Evolutionary conservation across 2,888 invertebrate species (phyloP).

Genomic region (Heliconius erato): DNA sequence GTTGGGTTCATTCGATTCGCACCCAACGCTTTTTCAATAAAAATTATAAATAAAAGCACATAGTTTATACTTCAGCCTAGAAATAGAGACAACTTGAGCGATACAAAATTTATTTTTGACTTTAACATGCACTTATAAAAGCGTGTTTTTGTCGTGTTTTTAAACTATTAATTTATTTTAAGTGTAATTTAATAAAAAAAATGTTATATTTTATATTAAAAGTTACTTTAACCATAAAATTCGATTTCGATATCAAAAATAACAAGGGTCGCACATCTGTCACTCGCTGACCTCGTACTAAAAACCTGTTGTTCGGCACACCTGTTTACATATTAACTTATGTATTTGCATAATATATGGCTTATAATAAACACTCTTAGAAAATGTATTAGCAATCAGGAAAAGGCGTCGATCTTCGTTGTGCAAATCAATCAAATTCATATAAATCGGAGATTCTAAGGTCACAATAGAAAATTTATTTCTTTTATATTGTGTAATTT

Average conservation of each 20-base stretch:
- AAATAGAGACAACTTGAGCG: too few relatives aligned
- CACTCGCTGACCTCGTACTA: constrained; percentile 32
- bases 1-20: too few relatives aligned
- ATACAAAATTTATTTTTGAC: too few relatives aligned
- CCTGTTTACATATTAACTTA: constrained; percentile 20
- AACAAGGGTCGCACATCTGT: constrained; percentile 32
- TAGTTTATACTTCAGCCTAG: too few relatives aligned
- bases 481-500: too few relatives aligned
- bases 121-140: too few relatives aligned
- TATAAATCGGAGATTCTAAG: background rate
- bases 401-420: background rate
- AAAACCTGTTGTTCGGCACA: constrained; percentile 30
- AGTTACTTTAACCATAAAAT: constrained; percentile 3
- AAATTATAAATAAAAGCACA: too few relatives aligned
- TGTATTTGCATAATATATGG: constrained; percentile 18
- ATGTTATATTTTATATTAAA: background rate
- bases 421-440: background rate
- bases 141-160: too few relatives aligned
- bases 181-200: background rate
- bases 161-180: too few relatives aligned
- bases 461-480: background rate
- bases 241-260: constrained; percentile 9
- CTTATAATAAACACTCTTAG: background rate
- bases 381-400: constrained; percentile 7
- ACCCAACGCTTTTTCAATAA: too few relatives aligned